phyloP scores from a whole-genome alignment of 2,113 vertebrate genomes.

The Pholis gunnellus region DNA sequence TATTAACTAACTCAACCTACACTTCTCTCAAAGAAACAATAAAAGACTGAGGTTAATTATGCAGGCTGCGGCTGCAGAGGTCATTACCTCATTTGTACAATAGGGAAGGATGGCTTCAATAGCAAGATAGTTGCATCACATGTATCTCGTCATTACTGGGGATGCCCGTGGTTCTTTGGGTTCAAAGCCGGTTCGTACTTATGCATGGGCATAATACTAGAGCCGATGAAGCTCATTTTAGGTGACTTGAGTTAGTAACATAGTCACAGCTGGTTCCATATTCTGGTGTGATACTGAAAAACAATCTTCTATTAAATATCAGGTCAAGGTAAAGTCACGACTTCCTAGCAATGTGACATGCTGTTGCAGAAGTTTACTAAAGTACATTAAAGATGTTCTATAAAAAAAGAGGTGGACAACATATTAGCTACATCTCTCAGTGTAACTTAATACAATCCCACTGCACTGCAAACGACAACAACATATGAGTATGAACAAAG shows the following conservation, averaged over 20 bases:
- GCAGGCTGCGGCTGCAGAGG: neutral
- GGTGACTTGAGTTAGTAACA: conserved; percentile 11
- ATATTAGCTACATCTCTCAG: neutral
- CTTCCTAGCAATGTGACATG: neutral
- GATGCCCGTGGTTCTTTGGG: neutral
- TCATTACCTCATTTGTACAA: neutral
- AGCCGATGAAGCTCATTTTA: conserved; percentile 8
- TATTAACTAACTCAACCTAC: neutral
- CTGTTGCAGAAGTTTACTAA: neutral
- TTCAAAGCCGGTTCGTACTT: neutral
- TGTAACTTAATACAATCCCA: neutral
- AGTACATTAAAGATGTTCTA: neutral
- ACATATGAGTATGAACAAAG: neutral
- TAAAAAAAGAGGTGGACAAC: neutral
- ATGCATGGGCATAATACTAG: neutral
- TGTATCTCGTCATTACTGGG: neutral
- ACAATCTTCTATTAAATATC: neutral
- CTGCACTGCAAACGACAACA: too few relatives aligned
- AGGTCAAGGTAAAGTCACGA: neutral
- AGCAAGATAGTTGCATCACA: neutral
- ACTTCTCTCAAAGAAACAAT: neutral
- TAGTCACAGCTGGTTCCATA: neutral
- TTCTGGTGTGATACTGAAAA: conserved; percentile 7
- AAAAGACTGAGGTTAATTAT: neutral
- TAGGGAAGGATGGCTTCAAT: neutral